Conservation (phyloP, 2,797 vertebrate species). For the Huso huso region DNA sequence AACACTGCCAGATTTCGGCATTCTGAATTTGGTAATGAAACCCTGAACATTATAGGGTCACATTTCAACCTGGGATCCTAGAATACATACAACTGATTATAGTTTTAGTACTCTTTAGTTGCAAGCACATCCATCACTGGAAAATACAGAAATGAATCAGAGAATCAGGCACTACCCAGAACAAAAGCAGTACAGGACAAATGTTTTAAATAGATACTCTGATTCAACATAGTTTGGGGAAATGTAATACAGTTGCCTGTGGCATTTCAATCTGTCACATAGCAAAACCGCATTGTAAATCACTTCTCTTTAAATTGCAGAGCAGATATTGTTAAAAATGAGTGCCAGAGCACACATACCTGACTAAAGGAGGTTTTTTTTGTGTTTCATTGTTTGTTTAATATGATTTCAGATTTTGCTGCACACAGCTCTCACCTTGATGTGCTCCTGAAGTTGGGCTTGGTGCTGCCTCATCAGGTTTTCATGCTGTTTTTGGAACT, state of each 20-base stretch:
- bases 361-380: neutral
- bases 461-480: conserved; percentile 95
- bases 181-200: neutral
- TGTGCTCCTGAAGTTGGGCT: conserved; percentile 95
- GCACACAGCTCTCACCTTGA: conserved; percentile 72
- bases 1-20: too few species aligned
- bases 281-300: neutral
- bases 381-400: neutral
- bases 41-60: too few species aligned
- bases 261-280: neutral
- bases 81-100: too few species aligned
- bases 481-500: conserved; percentile 98
- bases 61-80: too few species aligned
- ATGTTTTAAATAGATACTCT: neutral
- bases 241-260: neutral
- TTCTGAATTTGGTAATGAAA: too few species aligned
- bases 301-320: neutral
- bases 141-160: neutral
- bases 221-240: neutral
- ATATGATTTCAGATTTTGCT: conserved; percentile 7
- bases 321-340: conserved; percentile 26
- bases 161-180: neutral
- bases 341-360: neutral
- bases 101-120: too few species aligned
- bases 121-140: too few species aligned